A percentile compares a stretch with the other conserved stretches of the same genome.
Evolutionary conservation across 1,140 invertebrate species (phyloP).

Genomic region (Glossosoma conforme): DNA sequence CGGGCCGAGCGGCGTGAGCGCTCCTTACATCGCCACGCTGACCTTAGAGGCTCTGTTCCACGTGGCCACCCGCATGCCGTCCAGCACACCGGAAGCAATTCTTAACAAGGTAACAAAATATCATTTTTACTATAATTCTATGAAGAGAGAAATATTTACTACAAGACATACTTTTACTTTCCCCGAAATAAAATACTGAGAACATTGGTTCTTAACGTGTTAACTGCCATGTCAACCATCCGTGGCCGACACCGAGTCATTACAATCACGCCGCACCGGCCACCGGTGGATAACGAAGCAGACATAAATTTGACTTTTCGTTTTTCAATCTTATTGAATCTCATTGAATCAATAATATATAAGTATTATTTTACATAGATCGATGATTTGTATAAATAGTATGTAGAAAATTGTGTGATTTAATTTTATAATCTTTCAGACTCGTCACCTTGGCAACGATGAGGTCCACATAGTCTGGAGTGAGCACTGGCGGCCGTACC

Average conservation of each 20-base stretch:
- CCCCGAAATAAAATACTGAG: no score
- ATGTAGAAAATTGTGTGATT: no score
- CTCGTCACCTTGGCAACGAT: constrained; percentile 95
- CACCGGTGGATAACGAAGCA: no score
- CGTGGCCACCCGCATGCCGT: constrained; percentile 96
- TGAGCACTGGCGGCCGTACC: constrained; percentile 92
- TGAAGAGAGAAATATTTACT: no score
- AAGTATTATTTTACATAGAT: no score
- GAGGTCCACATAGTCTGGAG: constrained; percentile 99
- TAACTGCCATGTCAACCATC: no score
- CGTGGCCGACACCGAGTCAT: no score
- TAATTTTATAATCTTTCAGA: no score
- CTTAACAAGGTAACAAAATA: constrained; percentile 77
- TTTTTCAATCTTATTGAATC: background rate
- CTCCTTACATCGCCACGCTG: constrained; percentile 95
- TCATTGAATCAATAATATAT: background rate
- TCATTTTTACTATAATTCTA: constrained; percentile 2
- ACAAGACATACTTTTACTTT: no score
- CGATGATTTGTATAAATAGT: no score
- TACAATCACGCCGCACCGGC: no score
- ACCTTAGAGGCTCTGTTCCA: constrained; percentile 90
- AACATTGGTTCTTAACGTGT: no score
- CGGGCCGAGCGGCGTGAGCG: constrained; percentile 84
- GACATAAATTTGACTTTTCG: background rate
- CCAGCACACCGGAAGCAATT: constrained; percentile 77